Percentiles rank a stretch among this genome's conserved stretches.
phyloP scores from a whole-genome alignment of 2,888 invertebrate genomes.

The Melolontha melolontha region DNA sequence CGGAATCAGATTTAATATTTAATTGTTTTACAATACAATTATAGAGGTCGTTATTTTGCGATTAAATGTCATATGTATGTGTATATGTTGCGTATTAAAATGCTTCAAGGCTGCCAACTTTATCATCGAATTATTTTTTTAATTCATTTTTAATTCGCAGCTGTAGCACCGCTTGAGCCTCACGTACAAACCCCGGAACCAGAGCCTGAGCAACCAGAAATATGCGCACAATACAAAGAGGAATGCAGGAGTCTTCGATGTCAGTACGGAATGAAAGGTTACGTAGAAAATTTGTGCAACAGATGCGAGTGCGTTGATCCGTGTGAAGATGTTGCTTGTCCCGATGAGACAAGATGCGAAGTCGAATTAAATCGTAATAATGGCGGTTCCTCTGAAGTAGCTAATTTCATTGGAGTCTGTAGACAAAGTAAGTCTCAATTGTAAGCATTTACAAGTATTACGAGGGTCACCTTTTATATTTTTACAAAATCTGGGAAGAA shows the following conservation, averaged over 20 bases:
- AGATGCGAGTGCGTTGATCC: conserved; percentile 83
- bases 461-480: no score
- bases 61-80: no score
- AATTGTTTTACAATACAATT: no score
- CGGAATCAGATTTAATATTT: no score
- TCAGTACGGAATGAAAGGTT: conserved; percentile 77
- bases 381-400: conserved; percentile 49
- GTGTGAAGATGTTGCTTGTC: conserved; percentile 74
- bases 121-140: background rate
- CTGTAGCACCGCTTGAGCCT: conserved; percentile 10
- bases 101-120: background rate
- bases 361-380: conserved; percentile 67
- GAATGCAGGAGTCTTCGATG: conserved; percentile 77
- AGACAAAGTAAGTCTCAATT: conserved; percentile 68
- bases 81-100: background rate
- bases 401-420: conserved; percentile 73
- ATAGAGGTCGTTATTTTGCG: no score
- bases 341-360: conserved; percentile 76
- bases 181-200: background rate
- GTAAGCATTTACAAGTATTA: background rate
- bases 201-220: conserved; percentile 56
- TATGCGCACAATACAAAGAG: conserved; percentile 70
- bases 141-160: no score
- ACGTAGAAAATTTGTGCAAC: conserved; percentile 73
- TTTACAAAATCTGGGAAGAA: no score